phyloP scores from a whole-genome alignment of 2,113 vertebrate genomes.

The Penelope pileata region DNA sequence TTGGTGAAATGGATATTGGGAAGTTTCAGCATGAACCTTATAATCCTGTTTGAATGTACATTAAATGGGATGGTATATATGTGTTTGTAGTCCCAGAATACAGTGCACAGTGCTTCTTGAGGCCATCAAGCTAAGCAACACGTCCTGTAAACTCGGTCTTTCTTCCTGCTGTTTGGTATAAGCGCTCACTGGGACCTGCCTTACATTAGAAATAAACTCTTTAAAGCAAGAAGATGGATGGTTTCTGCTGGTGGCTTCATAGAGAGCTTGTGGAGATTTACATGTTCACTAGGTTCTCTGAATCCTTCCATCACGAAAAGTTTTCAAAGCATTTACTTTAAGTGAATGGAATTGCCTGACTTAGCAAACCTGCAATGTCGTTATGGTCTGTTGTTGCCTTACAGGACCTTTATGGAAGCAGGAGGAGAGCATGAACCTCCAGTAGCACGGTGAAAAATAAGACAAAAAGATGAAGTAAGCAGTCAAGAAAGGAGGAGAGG shows the following conservation, averaged over 20 bases:
- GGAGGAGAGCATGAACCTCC: not conserved
- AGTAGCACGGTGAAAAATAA: not conserved
- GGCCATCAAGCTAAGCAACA: not conserved
- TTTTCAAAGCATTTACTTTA: not conserved
- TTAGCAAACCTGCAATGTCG: too few relatives aligned
- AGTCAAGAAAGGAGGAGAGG: not conserved
- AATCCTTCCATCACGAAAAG: not conserved
- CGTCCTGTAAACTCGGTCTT: not conserved
- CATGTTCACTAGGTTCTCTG: not conserved
- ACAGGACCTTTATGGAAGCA: not conserved
- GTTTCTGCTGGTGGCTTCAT: not conserved
- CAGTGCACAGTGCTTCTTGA: not conserved
- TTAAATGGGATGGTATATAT: not conserved
- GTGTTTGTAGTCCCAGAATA: not conserved
- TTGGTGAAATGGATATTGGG: not conserved
- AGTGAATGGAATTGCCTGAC: not conserved
- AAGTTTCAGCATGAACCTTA: not conserved
- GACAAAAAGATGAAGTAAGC: not conserved
- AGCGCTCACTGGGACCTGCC: not conserved
- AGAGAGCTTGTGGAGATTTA: not conserved
- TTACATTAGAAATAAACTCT: not conserved
- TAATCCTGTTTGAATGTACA: not conserved
- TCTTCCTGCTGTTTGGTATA: fast-evolving
- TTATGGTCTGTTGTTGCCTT: too few relatives aligned
- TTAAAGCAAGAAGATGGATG: fast-evolving